phyloP scores from a whole-genome alignment of 2,888 invertebrate species.

The Agriopis marginaria region DNA sequence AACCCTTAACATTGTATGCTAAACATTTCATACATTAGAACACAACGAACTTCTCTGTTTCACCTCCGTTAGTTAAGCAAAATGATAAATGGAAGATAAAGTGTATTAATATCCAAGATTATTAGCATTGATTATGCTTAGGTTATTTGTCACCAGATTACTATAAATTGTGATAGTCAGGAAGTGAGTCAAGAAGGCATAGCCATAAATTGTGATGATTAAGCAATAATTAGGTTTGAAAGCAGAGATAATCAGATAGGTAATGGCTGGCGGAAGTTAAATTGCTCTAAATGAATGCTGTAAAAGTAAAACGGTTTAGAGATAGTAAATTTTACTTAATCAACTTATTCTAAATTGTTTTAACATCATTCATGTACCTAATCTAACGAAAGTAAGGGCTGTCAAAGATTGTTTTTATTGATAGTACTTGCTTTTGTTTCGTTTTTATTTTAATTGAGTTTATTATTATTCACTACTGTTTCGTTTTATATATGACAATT shows the following conservation, averaged over 20 bases:
- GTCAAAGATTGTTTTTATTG: not conserved
- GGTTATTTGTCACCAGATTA: constrained; percentile 47
- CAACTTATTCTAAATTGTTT: not conserved
- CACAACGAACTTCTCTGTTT: too few species aligned
- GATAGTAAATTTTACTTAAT: not conserved
- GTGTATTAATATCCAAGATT: too few species aligned
- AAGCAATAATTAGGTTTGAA: not conserved
- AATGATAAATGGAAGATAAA: not conserved
- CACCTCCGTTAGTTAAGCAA: too few species aligned
- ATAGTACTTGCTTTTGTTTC: too few species aligned
- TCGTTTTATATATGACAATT: too few species aligned
- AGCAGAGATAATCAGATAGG: constrained; percentile 3
- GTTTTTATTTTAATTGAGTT: too few species aligned
- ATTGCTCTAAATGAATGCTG: constrained; percentile 9
- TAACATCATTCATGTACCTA: not conserved
- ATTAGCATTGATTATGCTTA: constrained; percentile 29
- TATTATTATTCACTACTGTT: too few species aligned
- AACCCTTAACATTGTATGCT: too few species aligned
- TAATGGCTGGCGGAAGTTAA: constrained; percentile 8
- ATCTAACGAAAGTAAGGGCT: not conserved
- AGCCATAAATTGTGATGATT: not conserved
- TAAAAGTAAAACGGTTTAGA: not conserved
- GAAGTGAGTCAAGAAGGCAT: not conserved
- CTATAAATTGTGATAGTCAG: constrained; percentile 1
- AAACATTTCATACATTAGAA: too few species aligned